A percentile compares a stretch with the other conserved stretches of the same genome.
Evolutionary conservation across 92 coral and sea anemone species (phyloP).

Genomic region (Ricordea florida): DNA sequence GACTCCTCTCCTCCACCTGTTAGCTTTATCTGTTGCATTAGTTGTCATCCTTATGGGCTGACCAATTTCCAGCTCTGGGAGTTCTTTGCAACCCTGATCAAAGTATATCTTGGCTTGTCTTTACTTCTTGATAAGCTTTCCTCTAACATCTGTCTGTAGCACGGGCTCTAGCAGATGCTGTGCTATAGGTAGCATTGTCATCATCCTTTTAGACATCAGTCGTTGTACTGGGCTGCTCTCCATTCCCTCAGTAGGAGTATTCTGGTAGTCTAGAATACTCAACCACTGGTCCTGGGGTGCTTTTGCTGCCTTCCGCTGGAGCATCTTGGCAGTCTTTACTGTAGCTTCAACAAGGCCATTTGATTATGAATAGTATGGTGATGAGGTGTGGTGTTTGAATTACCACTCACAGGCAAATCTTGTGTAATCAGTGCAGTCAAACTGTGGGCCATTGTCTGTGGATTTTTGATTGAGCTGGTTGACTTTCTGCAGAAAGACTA

Average conservation of each 20-base stretch:
- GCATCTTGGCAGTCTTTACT: neutral
- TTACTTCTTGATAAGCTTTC: neutral
- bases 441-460: neutral
- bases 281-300: neutral
- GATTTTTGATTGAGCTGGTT: no score
- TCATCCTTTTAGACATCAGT: neutral
- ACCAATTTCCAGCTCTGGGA: neutral
- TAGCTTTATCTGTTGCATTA: neutral
- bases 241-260: neutral
- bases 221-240: neutral
- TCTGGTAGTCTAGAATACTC: neutral
- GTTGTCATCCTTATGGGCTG: neutral
- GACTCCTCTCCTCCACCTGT: neutral
- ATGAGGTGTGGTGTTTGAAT: neutral
- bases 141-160: neutral
- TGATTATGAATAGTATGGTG: neutral
- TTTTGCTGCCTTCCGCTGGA: neutral
- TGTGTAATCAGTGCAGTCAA: neutral
- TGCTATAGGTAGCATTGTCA: neutral
- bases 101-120: neutral
- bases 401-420: neutral
- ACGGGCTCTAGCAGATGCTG: neutral
- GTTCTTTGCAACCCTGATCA: neutral
- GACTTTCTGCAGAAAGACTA: no score
- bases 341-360: neutral